phyloP scores from a whole-genome alignment of 2,797 vertebrate genomes.

The Todus mexicanus region DNA sequence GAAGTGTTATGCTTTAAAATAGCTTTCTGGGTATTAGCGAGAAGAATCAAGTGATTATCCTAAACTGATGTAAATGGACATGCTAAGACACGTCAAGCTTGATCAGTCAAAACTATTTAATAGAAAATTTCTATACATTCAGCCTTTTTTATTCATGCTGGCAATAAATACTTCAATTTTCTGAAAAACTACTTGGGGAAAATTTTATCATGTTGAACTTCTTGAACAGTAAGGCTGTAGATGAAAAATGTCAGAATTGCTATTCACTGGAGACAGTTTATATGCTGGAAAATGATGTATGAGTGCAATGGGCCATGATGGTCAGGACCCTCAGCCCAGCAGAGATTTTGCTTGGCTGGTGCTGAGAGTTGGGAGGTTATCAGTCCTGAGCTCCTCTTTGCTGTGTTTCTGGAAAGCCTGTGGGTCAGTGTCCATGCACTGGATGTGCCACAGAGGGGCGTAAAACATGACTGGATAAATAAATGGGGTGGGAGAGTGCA shows the following conservation, averaged over 20 bases:
- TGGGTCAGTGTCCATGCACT: rapidly evolving
- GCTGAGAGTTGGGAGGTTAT: background rate
- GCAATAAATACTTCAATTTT: conserved; percentile 1
- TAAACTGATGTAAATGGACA: background rate
- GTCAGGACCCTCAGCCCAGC: background rate
- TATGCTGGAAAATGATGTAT: background rate
- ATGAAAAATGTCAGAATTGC: background rate
- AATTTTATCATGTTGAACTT: background rate
- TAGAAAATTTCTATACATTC: background rate
- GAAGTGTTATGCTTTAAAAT: conserved; percentile 48
- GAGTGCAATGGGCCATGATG: background rate
- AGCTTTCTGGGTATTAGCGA: background rate
- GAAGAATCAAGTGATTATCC: conserved; percentile 43
- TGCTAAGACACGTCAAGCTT: background rate
- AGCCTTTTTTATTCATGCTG: background rate
- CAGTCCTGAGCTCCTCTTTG: background rate
- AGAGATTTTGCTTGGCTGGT: background rate
- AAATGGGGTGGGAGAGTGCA: background rate
- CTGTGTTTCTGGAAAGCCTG: background rate
- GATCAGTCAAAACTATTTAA: conserved; percentile 43
- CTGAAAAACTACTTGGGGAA: background rate
- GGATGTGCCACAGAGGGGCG: rapidly evolving
- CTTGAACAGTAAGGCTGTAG: background rate
- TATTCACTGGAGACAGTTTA: background rate
- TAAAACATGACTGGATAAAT: background rate